A percentile compares a stretch with the other conserved stretches of the same genome.
These are phyloP conservation scores for Ophioderma brevispina DNA, from an alignment of 35 echinoderm and acorn worm species.

Conservation along the genomic window DNA sequence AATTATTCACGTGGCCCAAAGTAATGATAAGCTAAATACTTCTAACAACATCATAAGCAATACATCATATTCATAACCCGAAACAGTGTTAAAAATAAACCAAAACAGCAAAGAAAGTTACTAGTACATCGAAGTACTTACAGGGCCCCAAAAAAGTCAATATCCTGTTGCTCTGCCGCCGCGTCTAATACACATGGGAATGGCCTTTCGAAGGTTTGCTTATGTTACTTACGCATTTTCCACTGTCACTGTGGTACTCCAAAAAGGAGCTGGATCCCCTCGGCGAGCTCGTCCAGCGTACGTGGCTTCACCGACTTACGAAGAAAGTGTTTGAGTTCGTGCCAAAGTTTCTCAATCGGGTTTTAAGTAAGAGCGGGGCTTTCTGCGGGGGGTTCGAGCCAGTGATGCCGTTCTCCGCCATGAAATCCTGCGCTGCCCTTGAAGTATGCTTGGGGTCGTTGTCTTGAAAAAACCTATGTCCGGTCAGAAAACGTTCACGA, in stretches of 20 bases:
- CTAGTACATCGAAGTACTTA: no score
- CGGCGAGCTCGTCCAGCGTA: conserved; percentile 37
- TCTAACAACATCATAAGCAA: no score
- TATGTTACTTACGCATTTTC: conserved; percentile 44
- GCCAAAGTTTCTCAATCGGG: conserved; percentile 60
- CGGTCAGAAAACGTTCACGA: not conserved
- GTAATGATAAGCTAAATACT: no score
- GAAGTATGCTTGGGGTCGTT: no score
- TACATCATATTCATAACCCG: no score
- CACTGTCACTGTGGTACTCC: not conserved
- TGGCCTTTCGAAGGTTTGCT: conserved; percentile 44
- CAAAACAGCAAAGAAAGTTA: no score
- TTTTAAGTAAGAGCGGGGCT: conserved; percentile 68
- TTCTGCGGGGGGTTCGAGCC: conserved; percentile 53
- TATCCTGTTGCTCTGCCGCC: conserved; percentile 49
- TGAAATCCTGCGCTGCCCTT: no score
- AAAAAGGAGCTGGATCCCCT: conserved; percentile 49
- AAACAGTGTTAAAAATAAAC: no score
- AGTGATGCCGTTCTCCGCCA: not conserved
- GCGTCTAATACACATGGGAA: conserved; percentile 30
- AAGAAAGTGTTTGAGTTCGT: conserved; percentile 39
- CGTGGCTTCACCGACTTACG: conserved; percentile 47
- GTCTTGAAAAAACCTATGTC: no score
- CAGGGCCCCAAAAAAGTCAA: no score
- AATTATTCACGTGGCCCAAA: no score